These are phyloP conservation scores for Batillaria attramentaria DNA, from an alignment of 1,140 invertebrate genomes.

Conservation along the genomic window DNA sequence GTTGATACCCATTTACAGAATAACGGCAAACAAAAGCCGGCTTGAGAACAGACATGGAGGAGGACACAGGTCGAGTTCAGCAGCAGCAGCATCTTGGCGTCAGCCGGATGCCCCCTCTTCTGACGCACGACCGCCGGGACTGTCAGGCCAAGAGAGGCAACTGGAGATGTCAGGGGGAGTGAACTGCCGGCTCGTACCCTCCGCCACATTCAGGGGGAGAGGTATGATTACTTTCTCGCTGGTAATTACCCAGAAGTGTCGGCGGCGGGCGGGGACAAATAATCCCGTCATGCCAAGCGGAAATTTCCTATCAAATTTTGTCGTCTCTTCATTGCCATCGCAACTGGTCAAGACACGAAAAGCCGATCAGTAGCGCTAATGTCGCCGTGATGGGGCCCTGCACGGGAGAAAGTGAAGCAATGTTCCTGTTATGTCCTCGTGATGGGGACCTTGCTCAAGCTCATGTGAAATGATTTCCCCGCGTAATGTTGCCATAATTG, in stretches of 20 bases:
- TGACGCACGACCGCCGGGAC: background rate
- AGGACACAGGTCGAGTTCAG: too few relatives aligned
- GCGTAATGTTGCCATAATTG: too few relatives aligned
- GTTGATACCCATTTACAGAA: too few relatives aligned
- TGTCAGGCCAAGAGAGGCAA: constrained; percentile 17
- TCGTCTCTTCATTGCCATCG: background rate
- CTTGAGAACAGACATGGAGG: too few relatives aligned
- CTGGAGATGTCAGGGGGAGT: constrained; percentile 20
- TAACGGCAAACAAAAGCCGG: too few relatives aligned
- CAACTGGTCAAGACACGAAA: constrained; percentile 36
- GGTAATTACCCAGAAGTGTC: constrained; percentile 29
- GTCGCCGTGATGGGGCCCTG: constrained; percentile 26
- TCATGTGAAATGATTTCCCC: constrained; percentile 8
- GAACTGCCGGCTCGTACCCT: background rate
- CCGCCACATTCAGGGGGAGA: constrained; percentile 19
- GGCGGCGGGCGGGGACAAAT: constrained; percentile 22
- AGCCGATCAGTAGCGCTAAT: constrained; percentile 30
- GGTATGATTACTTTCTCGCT: constrained; percentile 31
- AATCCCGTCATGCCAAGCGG: constrained; percentile 27
- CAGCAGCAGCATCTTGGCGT: too few relatives aligned
- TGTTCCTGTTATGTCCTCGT: too few relatives aligned
- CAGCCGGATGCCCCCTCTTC: too few relatives aligned
- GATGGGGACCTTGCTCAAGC: too few relatives aligned
- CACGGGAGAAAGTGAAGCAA: too few relatives aligned
- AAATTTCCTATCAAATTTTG: constrained; percentile 34